phyloP scores from a whole-genome alignment of 2,797 vertebrate species.

The Hippocampus kuda region DNA sequence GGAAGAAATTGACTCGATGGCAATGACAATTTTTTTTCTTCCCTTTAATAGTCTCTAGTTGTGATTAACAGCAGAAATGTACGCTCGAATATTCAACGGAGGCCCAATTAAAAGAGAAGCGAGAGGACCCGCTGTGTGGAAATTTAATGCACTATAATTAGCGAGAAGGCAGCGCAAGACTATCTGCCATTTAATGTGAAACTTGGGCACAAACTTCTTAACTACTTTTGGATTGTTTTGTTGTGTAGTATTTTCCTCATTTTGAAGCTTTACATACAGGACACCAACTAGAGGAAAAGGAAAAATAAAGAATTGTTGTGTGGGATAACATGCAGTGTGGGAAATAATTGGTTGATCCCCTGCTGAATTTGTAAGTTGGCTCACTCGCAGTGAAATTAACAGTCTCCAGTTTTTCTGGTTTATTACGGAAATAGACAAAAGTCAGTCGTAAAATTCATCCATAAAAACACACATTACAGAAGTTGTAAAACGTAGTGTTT shows the following conservation, averaged over 20 bases:
- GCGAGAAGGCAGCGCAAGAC: slow-evolving; percentile 6
- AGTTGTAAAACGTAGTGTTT: background rate
- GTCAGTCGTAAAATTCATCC: background rate
- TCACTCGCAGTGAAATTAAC: background rate
- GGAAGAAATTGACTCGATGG: background rate
- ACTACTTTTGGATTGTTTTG: background rate
- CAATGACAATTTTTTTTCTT: slow-evolving; percentile 15
- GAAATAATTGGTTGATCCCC: background rate
- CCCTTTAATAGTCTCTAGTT: slow-evolving; percentile 22
- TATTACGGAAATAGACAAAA: background rate
- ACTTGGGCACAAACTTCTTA: background rate
- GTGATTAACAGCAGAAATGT: slow-evolving; percentile 30
- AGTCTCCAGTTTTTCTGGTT: background rate
- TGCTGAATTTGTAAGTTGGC: background rate
- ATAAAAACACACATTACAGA: slow-evolving; percentile 1
- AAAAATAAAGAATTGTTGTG: background rate
- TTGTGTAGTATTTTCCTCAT: background rate
- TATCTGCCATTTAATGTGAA: background rate
- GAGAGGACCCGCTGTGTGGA: slow-evolving; percentile 21
- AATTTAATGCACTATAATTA: slow-evolving; percentile 35
- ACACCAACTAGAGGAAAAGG: background rate
- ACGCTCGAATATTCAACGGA: slow-evolving; percentile 24
- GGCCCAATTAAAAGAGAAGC: slow-evolving; percentile 33
- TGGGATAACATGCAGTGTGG: background rate
- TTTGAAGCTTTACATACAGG: too few relatives aligned